A percentile compares a stretch with the other conserved stretches of the same genome.
Conservation (phyloP, 2,888 invertebrate genomes). For the Clivina fossor region DNA sequence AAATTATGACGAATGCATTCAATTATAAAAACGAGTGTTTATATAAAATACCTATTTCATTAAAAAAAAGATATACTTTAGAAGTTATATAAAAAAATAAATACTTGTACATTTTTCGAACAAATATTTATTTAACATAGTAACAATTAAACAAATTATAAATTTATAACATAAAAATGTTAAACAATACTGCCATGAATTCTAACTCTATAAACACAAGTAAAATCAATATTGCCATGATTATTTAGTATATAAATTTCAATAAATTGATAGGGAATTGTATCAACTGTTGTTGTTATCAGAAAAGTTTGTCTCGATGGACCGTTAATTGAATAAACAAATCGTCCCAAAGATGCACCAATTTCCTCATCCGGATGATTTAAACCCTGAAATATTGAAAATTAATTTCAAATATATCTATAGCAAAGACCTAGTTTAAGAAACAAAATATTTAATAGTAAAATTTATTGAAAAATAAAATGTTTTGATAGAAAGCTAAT, state of each 20-base stretch:
- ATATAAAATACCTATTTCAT: too few relatives aligned
- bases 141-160: background rate
- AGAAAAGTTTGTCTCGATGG: slow-evolving; percentile 59
- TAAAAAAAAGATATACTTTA: too few relatives aligned
- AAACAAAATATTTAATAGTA: slow-evolving; percentile 1
- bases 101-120: background rate
- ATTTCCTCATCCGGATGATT: slow-evolving; percentile 32
- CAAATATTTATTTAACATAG: too few relatives aligned
- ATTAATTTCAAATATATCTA: too few relatives aligned
- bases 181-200: slow-evolving; percentile 57
- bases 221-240: slow-evolving; percentile 68
- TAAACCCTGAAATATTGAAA: slow-evolving; percentile 42
- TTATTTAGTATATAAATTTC: slow-evolving; percentile 61
- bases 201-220: slow-evolving; percentile 72
- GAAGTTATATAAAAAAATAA: background rate
- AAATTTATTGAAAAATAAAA: background rate
- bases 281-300: slow-evolving; percentile 31
- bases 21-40: too few relatives aligned
- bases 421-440: background rate
- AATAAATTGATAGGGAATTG: slow-evolving; percentile 49
- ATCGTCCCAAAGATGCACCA: slow-evolving; percentile 53
- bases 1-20: too few relatives aligned
- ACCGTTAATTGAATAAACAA: slow-evolving; percentile 54
- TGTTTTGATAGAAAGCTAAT: background rate
- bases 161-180: background rate